These are phyloP conservation scores for Ganaspis sp. DNA, from an alignment of 1,140 invertebrate species.

Conservation along the genomic window DNA sequence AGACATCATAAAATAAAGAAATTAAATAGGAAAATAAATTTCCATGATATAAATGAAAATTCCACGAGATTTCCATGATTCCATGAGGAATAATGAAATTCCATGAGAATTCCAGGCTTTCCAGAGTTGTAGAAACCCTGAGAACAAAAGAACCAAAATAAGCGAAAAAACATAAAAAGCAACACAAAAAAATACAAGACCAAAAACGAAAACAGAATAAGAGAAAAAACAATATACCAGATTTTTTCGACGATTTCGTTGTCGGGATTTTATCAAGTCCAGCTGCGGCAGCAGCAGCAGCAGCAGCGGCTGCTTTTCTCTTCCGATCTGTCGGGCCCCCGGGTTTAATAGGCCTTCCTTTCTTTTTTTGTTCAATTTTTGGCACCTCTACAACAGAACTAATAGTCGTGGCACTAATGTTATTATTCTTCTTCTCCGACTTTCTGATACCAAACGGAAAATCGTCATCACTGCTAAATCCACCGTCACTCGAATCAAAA, in stretches of 20 bases:
- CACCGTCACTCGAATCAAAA: conserved; percentile 82
- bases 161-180: no score
- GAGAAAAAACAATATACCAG: conserved; percentile 24
- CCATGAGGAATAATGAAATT: no score
- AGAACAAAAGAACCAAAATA: background rate
- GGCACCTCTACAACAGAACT: conserved; percentile 39
- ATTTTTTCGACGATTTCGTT: conserved; percentile 56
- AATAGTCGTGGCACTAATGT: conserved; percentile 55
- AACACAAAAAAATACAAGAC: background rate
- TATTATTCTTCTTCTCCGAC: conserved; percentile 61
- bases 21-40: no score
- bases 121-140: no score
- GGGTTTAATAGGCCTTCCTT: conserved; percentile 73
- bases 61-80: no score
- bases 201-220: conserved; percentile 14
- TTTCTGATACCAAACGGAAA: conserved; percentile 77
- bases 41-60: no score
- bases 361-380: conserved; percentile 66
- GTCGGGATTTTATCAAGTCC: conserved; percentile 39
- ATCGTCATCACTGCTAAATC: conserved; percentile 81
- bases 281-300: conserved; percentile 72
- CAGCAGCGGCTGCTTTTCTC: conserved; percentile 75
- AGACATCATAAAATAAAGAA: no score
- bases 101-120: no score
- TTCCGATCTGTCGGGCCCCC: conserved; percentile 75